phyloP scores from a whole-genome alignment of 2,888 invertebrate species.

The Glaucopsyche alexis region DNA sequence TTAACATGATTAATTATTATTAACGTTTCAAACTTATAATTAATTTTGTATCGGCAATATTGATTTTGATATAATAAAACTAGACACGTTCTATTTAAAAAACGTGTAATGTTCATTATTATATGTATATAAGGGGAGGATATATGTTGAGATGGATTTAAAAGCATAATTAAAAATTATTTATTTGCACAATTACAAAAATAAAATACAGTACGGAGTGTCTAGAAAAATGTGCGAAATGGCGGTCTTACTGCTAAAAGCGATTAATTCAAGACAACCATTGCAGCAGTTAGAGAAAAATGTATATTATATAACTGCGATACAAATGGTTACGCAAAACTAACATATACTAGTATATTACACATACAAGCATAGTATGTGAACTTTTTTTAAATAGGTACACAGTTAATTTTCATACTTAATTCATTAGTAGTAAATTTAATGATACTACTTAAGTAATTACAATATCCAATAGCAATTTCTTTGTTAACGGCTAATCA shows the following conservation, averaged over 20 bases:
- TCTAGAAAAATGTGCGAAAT: too few species aligned
- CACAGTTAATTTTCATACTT: too few species aligned
- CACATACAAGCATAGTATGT: too few species aligned
- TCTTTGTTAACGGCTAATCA: background rate
- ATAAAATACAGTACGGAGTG: too few species aligned
- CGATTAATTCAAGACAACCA: too few species aligned
- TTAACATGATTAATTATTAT: conserved; percentile 24
- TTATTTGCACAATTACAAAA: background rate
- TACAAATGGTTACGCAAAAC: too few species aligned
- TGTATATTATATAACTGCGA: too few species aligned
- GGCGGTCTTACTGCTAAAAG: too few species aligned
- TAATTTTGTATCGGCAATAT: conserved; percentile 18
- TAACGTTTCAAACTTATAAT: conserved; percentile 24
- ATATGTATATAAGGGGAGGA: background rate
- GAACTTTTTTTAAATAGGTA: too few species aligned
- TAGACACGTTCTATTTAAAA: background rate
- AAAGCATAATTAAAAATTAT: background rate
- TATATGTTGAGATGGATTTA: background rate
- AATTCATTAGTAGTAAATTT: too few species aligned
- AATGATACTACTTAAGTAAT: background rate
- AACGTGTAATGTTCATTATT: background rate
- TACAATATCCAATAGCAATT: background rate
- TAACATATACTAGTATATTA: too few species aligned
- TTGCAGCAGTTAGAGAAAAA: too few species aligned
- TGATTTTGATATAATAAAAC: conserved; percentile 27